Conservation (phyloP, 2,797 vertebrate genomes). For the Pteropus rufus region DNA sequence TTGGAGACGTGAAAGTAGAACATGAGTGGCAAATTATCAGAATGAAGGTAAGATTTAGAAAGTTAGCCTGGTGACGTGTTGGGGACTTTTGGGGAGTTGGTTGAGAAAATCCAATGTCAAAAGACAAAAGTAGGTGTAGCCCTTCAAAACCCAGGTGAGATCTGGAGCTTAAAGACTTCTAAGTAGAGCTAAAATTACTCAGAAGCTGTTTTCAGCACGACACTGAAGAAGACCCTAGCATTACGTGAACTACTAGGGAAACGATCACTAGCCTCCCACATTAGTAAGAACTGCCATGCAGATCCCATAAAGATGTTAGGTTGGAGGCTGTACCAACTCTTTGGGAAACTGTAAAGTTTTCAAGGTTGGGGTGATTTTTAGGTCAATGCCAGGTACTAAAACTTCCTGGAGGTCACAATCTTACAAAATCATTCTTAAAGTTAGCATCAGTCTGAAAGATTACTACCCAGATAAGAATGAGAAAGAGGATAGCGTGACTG, state of each 20-base stretch:
- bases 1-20: not conserved
- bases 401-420: not conserved
- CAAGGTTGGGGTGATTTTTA: not conserved
- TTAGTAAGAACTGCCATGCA: not conserved
- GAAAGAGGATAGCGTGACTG: not conserved
- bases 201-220: conserved; percentile 14
- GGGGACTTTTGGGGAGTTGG: not conserved
- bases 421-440: not conserved
- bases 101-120: not conserved
- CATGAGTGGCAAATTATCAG: not conserved
- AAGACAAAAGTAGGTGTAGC: not conserved
- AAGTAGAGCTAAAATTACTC: not conserved
- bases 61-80: not conserved
- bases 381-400: not conserved
- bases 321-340: not conserved
- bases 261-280: not conserved
- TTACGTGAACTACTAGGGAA: not conserved
- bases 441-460: not conserved
- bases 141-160: not conserved
- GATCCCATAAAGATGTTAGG: not conserved
- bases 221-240: not conserved
- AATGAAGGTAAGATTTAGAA: conserved; percentile 5
- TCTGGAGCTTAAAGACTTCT: not conserved
- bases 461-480: not conserved
- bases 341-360: not conserved